Base-by-base conservation (phyloP, 1,140 invertebrate species). In the Zaprionus davidi region DNA sequence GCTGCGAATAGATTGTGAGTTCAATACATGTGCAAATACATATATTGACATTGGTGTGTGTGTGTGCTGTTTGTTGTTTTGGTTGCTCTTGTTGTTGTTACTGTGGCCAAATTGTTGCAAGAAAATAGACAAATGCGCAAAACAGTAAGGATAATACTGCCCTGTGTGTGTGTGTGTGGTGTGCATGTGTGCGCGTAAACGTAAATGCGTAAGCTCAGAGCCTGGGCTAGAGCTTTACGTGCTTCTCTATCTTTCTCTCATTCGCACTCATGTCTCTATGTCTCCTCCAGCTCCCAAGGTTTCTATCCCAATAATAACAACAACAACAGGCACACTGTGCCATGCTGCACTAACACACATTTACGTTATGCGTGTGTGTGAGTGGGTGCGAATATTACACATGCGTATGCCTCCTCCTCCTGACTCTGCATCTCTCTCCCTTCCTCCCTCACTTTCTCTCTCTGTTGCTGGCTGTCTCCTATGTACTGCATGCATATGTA, bases 131-230 rank as follows among this genome's bases (percentile, higher is more conserved):
- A 77, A 86, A 69, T 72, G 59, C 46, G 65, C 41, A 82, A 78
- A 84, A 71, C 51, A 62, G 22, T 68, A 66, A 71, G 82, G 82
- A 84, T 85, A 83, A 81, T 65, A 41, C 57, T 36, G 36, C 24
- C 20, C 34, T 49, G 13, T 55, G 41, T 66, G 44, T n/a, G n/a
- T 22, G 36, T 57, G 38, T 38, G 71, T 26, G 59, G 71, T 26
- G 53, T 62, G 22, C 69, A 56, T 63, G 63, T 71, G 75, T 58
- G 63, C 51, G 81, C 65, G 77, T 83, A 81, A 76, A 84, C 79
- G 82, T 86, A 85, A 86, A 85, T 86, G 82, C 82, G 82, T 85
- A 85, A 82, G 79, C 82, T 85, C 64, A 65, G 69, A 76, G 68
- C 68, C 73, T 65, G 73, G 68, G 46, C 68, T 76, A 59, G 68